Conservation (phyloP, 2,888 invertebrate species). For the Drosophila anomelani region DNA sequence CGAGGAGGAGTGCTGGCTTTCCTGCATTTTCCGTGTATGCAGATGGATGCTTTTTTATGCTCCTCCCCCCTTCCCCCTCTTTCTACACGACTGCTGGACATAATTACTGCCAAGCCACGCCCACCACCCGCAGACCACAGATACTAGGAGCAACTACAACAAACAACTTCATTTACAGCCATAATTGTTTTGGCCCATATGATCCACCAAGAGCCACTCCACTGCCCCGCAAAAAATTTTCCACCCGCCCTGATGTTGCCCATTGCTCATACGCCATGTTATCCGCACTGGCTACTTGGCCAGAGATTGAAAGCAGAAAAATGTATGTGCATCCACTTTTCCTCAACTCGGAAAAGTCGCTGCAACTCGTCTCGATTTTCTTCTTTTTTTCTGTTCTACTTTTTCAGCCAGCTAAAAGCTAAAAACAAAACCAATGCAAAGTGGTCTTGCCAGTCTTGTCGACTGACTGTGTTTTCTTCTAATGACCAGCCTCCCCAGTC, state of each 20-base stretch:
- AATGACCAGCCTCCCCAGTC: conserved; percentile 51
- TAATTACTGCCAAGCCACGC: conserved; percentile 68
- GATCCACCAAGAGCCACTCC: conserved; percentile 26
- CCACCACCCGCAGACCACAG: conserved; percentile 59
- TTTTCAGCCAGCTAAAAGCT: conserved; percentile 32
- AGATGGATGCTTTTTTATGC: conserved; percentile 60
- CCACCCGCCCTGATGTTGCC: conserved; percentile 34
- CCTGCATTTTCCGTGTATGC: conserved; percentile 63
- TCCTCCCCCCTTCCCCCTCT: conserved; percentile 54
- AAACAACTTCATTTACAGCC: conserved; percentile 65
- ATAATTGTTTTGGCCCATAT: conserved; percentile 80
- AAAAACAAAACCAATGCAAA: conserved; percentile 32
- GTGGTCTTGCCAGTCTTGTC: conserved; percentile 41
- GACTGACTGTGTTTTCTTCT: conserved; percentile 49
- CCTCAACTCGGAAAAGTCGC: conserved; percentile 32
- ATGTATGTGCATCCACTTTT: conserved; percentile 7
- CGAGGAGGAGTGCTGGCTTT: conserved; percentile 29
- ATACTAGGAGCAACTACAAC: conserved; percentile 26
- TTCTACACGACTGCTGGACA: conserved; percentile 78
- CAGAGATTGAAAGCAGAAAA: conserved; percentile 72
- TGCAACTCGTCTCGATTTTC: conserved; percentile 53
- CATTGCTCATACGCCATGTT: conserved; percentile 74
- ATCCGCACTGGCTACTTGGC: conserved; percentile 53
- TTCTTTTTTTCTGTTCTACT: conserved; percentile 71
- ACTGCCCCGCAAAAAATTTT: conserved; percentile 3